phyloP scores from a whole-genome alignment of 2,888 invertebrate genomes.

The Salticus scenicus region DNA sequence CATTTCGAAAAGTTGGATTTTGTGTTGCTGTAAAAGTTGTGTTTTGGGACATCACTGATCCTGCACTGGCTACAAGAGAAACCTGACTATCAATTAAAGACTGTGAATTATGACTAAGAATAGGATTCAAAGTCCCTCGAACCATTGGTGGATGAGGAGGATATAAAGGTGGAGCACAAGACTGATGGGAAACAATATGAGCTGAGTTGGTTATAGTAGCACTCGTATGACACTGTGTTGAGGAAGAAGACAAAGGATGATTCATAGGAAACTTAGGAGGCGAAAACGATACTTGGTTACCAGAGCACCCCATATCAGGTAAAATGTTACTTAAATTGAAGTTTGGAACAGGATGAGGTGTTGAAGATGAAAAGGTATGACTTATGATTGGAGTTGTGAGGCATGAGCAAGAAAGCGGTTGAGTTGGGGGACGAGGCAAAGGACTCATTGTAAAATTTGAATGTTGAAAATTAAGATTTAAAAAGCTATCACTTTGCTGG shows the following conservation, averaged over 20 bases:
- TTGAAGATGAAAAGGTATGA: conserved; percentile 54
- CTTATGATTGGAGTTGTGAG: conserved; percentile 55
- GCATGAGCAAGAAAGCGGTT: conserved; percentile 55
- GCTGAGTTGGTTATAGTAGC: conserved; percentile 72
- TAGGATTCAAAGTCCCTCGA: conserved; percentile 75
- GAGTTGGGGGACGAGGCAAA: conserved; percentile 57
- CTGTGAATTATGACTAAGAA: conserved; percentile 76
- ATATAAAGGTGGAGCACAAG: conserved; percentile 74
- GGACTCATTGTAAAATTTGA: conserved; percentile 68
- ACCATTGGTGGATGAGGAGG: conserved; percentile 74
- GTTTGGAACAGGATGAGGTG: conserved; percentile 68
- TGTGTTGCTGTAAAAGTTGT: conserved; percentile 74
- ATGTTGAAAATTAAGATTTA: conserved; percentile 66
- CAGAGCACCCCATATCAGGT: conserved; percentile 69
- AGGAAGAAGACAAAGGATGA: conserved; percentile 48
- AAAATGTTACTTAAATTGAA: conserved; percentile 71
- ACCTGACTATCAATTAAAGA: conserved; percentile 74
- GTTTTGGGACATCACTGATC: conserved; percentile 74
- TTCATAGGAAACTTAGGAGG: conserved; percentile 70
- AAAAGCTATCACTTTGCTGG: conserved; percentile 65
- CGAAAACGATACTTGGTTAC: conserved; percentile 59
- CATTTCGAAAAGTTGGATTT: conserved; percentile 73
- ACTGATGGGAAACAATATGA: conserved; percentile 75
- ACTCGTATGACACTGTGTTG: conserved; percentile 49
- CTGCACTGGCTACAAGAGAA: conserved; percentile 73